Conservation (phyloP, 2,797 vertebrate species). For the Cryptoblepharus egeriae region DNA sequence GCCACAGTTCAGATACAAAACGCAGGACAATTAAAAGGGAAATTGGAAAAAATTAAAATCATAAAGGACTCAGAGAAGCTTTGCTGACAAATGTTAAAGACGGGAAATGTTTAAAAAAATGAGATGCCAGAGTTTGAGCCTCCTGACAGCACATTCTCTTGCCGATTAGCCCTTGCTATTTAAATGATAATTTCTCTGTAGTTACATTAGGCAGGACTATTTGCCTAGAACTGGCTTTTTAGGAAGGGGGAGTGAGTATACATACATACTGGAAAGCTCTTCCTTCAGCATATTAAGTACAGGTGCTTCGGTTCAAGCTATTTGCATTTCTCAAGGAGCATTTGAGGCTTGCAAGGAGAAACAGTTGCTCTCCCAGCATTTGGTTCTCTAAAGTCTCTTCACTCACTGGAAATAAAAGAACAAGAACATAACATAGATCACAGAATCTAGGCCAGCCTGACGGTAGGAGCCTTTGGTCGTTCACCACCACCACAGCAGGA, state of each 20-base stretch:
- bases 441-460: background rate
- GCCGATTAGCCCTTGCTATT: slow-evolving; percentile 53
- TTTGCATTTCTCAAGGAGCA: slow-evolving; percentile 52
- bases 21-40: slow-evolving; percentile 22
- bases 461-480: background rate
- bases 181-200: slow-evolving; percentile 63
- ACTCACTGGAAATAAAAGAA: slow-evolving; percentile 11
- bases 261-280: slow-evolving; percentile 47
- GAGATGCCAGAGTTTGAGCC: slow-evolving; percentile 25
- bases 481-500: background rate
- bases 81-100: slow-evolving; percentile 38
- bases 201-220: slow-evolving; percentile 38
- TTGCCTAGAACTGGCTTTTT: slow-evolving; percentile 46
- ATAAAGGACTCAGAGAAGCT: slow-evolving; percentile 32
- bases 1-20: slow-evolving; percentile 29
- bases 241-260: background rate
- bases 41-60: slow-evolving; percentile 42
- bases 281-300: slow-evolving; percentile 52
- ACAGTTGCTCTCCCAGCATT: slow-evolving; percentile 29
- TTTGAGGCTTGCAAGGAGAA: slow-evolving; percentile 40
- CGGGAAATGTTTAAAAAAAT: slow-evolving; percentile 55
- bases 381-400: slow-evolving; percentile 24
- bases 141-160: slow-evolving; percentile 37
- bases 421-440: background rate
- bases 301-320: slow-evolving; percentile 38